Percentiles rank a stretch among this genome's conserved stretches.
These are phyloP conservation scores for Caenorhabditis remanei DNA, from an alignment of 1,140 invertebrate species.

Conservation along the genomic window DNA sequence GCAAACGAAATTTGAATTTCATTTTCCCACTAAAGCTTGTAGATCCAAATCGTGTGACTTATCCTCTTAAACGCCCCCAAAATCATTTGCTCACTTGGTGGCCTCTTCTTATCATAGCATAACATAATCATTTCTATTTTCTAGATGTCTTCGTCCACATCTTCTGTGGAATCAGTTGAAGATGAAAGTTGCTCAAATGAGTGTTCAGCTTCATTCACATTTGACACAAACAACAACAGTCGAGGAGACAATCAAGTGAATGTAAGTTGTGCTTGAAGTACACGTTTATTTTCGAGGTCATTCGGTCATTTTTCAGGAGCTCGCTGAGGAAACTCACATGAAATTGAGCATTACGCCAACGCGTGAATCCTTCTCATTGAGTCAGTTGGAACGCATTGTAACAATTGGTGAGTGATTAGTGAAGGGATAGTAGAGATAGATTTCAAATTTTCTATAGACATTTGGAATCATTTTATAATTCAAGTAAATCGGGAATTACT, in stretches of 20 bases:
- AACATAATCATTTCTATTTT: neutral
- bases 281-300: neutral
- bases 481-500: neutral
- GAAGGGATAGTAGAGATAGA: neutral
- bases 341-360: slow-evolving; percentile 50
- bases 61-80: neutral
- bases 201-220: slow-evolving; percentile 63
- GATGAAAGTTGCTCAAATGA: slow-evolving; percentile 44
- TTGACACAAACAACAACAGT: slow-evolving; percentile 63
- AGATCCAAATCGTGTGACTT: neutral
- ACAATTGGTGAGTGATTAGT: slow-evolving; percentile 28
- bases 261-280: slow-evolving; percentile 2
- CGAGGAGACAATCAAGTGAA: slow-evolving; percentile 16
- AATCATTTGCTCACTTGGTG: neutral
- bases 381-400: slow-evolving; percentile 48
- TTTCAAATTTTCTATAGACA: neutral
- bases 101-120: neutral
- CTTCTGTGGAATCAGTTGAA: slow-evolving; percentile 59
- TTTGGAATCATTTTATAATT: neutral
- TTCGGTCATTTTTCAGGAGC: neutral
- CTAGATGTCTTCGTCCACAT: slow-evolving; percentile 58
- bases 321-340: slow-evolving; percentile 49
- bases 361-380: slow-evolving; percentile 48
- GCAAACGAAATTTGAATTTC: neutral
- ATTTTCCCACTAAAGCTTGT: neutral